These are phyloP conservation scores for Globicephala melas DNA, from an alignment of 2,113 vertebrate species.

Conservation along the genomic window DNA sequence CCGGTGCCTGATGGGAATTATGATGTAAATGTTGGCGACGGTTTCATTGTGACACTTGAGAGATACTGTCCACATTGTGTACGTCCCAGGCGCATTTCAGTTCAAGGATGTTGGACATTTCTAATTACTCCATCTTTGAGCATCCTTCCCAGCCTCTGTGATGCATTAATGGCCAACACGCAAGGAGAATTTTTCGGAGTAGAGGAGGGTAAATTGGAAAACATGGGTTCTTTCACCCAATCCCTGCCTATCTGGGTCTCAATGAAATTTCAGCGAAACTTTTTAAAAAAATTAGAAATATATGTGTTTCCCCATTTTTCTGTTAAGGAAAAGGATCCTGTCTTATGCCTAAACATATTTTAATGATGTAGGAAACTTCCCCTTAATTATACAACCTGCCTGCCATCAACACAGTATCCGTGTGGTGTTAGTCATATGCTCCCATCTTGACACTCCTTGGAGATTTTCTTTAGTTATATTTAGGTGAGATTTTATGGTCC, in stretches of 20 bases:
- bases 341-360: background rate
- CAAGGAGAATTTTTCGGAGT: background rate
- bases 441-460: background rate
- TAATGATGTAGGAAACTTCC: background rate
- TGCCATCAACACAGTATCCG: rapidly evolving
- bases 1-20: background rate
- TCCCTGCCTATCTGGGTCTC: background rate
- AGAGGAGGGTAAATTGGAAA: background rate
- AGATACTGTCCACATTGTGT: rapidly evolving
- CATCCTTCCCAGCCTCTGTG: background rate
- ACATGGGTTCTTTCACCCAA: rapidly evolving
- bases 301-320: background rate
- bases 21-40: rapidly evolving
- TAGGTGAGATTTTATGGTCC: background rate
- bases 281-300: background rate
- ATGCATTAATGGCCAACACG: rapidly evolving
- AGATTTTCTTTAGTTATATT: background rate
- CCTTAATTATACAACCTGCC: background rate
- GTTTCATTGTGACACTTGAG: background rate
- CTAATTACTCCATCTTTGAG: background rate
- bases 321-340: background rate
- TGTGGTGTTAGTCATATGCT: background rate
- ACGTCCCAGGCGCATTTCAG: background rate
- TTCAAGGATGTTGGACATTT: background rate
- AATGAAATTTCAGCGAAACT: background rate